Percentiles rank a stretch among this genome's conserved stretches.
Evolutionary conservation across 2,888 invertebrate genomes (phyloP).

Genomic region (Allolobophora icterica): DNA sequence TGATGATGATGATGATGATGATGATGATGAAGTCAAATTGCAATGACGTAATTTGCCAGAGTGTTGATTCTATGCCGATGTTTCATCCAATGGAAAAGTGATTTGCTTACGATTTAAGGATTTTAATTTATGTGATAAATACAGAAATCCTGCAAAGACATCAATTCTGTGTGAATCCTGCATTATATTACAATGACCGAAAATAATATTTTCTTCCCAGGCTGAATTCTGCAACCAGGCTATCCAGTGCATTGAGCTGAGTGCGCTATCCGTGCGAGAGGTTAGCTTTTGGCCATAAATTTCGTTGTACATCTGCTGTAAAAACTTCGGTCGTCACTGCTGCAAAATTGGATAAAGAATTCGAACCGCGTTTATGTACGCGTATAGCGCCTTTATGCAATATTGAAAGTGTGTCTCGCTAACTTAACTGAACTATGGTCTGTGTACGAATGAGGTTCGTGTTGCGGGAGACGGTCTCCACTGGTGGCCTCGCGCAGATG

Average conservation of each 20-base stretch:
- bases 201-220: not conserved
- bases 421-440: not conserved
- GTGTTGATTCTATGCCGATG: not conserved
- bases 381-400: not conserved
- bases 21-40: not conserved
- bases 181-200: not conserved
- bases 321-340: not conserved
- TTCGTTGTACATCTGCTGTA: constrained; percentile 1
- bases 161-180: not conserved
- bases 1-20: constrained; percentile 29
- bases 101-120: not conserved
- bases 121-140: constrained; percentile 25
- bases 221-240: not conserved
- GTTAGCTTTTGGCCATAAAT: not conserved
- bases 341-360: not conserved
- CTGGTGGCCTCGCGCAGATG: not conserved
- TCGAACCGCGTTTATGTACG: not conserved
- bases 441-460: not conserved
- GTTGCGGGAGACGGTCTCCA: not conserved
- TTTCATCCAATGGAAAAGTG: not conserved
- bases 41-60: not conserved
- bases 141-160: constrained; percentile 1
- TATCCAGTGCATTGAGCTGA: not conserved
- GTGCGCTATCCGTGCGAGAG: not conserved
- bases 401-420: not conserved